Base-by-base conservation (phyloP, 1,140 invertebrate species). In the Drosophila quadrilineata region DNA sequence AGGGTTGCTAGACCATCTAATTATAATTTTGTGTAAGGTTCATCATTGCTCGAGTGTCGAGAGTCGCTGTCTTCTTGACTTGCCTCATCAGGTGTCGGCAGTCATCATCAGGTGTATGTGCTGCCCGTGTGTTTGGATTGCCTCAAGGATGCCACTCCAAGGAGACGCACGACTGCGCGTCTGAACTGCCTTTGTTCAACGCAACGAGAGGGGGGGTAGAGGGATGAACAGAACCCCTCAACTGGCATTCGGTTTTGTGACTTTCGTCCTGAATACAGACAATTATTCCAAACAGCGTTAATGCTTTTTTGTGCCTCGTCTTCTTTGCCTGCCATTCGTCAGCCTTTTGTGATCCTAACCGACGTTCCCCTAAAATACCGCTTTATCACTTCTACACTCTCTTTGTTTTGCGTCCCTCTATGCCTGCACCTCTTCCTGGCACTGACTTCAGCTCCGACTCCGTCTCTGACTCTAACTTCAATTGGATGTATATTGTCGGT, bases 1-100 rank as follows among this genome's bases (percentile, higher is more conserved):
- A 69, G 79, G 75, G 79, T 86, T 84, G 77, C 73, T 77, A 74
- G 70, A 74, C 79, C 53, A 66, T 75, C 79, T 85, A 85, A 85
- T 85, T 85, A 85, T 75, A 58, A 85, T 85, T 85, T 74, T 57
- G n/a, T n/a, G n/a, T 40, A 69, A 62, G 38, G 41, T 80, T 62
- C 67, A 38, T 50, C 49, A 24, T 10, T 2, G 17, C 35, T 50
- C 36, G 28, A 43, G 46, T 45, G 57, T 10, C 16, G 49, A 64
- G 58, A 38, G 40, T 52, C 16, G 59, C 35, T 50, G 45, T 22
- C 53, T 31, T 46, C 29, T 16, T 16, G n/a, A n/a, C 14, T n/a
- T 52, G 14, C 8, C 8, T 17, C 33, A 36, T 70, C 75, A 77
- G 75, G 75, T 77, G 75, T 77, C 70, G 75, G 65, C 31, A 58